phyloP scores from a whole-genome alignment of 2,797 vertebrate genomes.

The Pitangus sulphuratus region DNA sequence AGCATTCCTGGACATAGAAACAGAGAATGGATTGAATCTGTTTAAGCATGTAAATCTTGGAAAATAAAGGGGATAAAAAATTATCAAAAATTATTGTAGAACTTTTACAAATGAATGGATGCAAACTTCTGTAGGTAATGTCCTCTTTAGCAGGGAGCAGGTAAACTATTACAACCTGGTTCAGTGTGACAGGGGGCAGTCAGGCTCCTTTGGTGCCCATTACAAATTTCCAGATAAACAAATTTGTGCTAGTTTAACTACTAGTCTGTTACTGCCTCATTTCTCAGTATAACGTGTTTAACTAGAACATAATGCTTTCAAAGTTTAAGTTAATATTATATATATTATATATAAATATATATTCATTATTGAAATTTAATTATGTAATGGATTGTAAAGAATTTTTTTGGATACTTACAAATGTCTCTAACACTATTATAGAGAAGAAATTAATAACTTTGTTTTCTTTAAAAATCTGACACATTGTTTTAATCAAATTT shows the following conservation, averaged over 20 bases:
- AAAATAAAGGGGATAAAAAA: constrained; percentile 23
- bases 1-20: neutral
- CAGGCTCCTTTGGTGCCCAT: constrained; percentile 13
- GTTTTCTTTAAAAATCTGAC: constrained; percentile 74
- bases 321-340: constrained; percentile 82
- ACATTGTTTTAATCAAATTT: constrained; percentile 80
- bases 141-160: neutral
- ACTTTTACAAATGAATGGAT: neutral
- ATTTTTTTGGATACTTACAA: constrained; percentile 77
- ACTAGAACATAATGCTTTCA: constrained; percentile 82
- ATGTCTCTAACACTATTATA: constrained; percentile 77
- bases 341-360: constrained; percentile 81
- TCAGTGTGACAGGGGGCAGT: neutral
- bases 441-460: constrained; percentile 76
- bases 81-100: neutral
- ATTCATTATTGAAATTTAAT: constrained; percentile 81
- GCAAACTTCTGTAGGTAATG: neutral
- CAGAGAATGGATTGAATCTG: neutral
- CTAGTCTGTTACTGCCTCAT: constrained; percentile 75
- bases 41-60: constrained; percentile 17
- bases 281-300: constrained; percentile 74
- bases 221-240: constrained; percentile 43
- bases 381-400: constrained; percentile 83
- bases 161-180: neutral
- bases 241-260: constrained; percentile 72